Percentiles rank a stretch among this genome's conserved stretches.
phyloP scores from a whole-genome alignment of 2,113 vertebrate species.

The Mesitornis unicolor region DNA sequence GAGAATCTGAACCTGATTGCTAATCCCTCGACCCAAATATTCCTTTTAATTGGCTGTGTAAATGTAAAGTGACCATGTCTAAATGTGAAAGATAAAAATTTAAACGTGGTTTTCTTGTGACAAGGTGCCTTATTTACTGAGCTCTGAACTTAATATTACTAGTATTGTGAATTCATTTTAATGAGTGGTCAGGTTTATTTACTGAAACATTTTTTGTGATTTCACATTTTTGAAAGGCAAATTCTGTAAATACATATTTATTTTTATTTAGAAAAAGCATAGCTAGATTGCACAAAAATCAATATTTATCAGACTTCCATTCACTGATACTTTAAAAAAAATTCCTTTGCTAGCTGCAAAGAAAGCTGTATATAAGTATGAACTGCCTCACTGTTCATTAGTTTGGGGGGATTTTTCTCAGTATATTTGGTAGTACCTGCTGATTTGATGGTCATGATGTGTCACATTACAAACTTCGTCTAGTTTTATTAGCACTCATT shows the following conservation, averaged over 20 bases:
- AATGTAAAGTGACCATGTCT: not conserved
- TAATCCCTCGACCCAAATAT: not conserved
- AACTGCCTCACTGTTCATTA: not conserved
- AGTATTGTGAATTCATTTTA: not conserved
- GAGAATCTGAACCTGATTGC: not conserved
- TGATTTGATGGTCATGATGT: not conserved
- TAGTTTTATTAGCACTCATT: not conserved
- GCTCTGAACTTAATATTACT: not conserved
- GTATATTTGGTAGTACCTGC: not conserved
- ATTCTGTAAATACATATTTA: not conserved
- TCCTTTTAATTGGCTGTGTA: slow-evolving; percentile 9
- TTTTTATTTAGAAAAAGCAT: not conserved
- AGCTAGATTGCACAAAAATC: not conserved
- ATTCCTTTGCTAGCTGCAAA: not conserved
- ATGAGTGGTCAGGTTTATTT: not conserved
- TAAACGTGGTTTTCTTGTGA: not conserved
- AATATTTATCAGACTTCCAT: not conserved
- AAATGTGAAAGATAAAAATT: not conserved
- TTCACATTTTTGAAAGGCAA: not conserved
- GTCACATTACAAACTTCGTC: not conserved
- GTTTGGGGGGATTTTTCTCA: not conserved
- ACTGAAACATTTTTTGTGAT: not conserved
- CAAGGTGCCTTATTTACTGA: not conserved
- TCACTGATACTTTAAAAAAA: not conserved
- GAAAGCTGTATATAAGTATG: not conserved